Evolutionary conservation across 2,888 invertebrate genomes (phyloP).

Genomic region (Parnassius mnemosyne): DNA sequence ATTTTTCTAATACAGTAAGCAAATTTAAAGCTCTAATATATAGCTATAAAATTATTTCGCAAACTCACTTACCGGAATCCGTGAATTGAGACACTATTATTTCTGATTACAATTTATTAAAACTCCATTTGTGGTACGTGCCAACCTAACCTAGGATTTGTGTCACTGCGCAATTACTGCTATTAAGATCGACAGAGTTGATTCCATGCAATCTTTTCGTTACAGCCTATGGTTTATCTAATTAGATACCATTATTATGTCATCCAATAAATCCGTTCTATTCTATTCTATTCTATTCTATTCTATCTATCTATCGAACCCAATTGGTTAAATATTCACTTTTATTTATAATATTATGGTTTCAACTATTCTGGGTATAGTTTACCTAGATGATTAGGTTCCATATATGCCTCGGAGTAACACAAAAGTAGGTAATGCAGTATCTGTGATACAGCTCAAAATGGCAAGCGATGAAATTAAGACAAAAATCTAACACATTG

Average conservation of each 20-base stretch:
- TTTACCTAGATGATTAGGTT: no score
- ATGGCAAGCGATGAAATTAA: no score
- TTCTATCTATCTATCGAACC: no score
- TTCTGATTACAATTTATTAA: constrained; percentile 19
- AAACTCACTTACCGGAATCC: constrained; percentile 11
- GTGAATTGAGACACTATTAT: constrained; percentile 13
- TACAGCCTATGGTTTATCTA: constrained; percentile 1
- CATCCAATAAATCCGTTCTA: constrained; percentile 1
- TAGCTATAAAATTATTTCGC: not conserved
- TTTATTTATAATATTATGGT: no score
- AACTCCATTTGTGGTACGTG: constrained; percentile 6
- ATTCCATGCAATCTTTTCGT: constrained; percentile 4
- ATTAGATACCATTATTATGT: not conserved
- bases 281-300: no score
- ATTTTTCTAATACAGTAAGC: no score
- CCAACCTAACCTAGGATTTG: not conserved
- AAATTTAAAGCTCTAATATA: no score
- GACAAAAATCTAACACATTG: no score
- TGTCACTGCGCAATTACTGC: constrained; percentile 1
- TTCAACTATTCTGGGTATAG: no score
- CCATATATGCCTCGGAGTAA: no score
- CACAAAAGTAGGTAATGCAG: no score
- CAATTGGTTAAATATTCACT: not conserved
- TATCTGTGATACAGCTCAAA: no score
- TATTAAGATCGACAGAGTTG: constrained; percentile 10